Evolutionary conservation across 2,888 invertebrate species (phyloP).

Genomic region (Sesia bembeciformis): DNA sequence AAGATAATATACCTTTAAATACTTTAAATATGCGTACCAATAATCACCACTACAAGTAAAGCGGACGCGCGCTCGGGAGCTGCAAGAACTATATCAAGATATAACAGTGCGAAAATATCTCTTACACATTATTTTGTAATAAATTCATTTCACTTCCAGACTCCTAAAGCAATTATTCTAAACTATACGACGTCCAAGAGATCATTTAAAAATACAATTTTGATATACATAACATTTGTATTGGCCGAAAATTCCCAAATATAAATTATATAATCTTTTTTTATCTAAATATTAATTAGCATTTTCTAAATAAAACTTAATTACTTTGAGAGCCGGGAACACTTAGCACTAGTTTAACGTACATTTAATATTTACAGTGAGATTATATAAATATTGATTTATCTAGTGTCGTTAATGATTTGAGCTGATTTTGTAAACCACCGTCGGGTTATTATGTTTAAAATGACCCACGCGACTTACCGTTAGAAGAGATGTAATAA

Average conservation of each 20-base stretch:
- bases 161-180: conserved; percentile 71
- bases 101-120: conserved; percentile 73
- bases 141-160: conserved; percentile 71
- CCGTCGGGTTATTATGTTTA: conserved; percentile 18
- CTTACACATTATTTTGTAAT: conserved; percentile 52
- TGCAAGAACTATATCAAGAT: conserved; percentile 21
- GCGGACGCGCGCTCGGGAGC: too few species aligned
- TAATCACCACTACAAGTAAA: too few species aligned
- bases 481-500: conserved; percentile 16
- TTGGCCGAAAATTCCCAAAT: conserved; percentile 63
- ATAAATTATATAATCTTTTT: conserved; percentile 51
- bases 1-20: background rate
- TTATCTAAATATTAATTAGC: conserved; percentile 36
- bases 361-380: conserved; percentile 69
- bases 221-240: conserved; percentile 65
- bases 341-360: conserved; percentile 54
- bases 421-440: conserved; percentile 59
- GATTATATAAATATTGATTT: conserved; percentile 65
- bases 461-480: conserved; percentile 26
- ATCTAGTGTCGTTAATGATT: conserved; percentile 67
- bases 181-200: conserved; percentile 59
- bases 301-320: conserved; percentile 62
- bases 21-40: background rate
- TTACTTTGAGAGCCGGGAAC: conserved; percentile 74
- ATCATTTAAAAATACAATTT: conserved; percentile 74